Evolutionary conservation across 2,797 vertebrate species (phyloP).

Genomic region (Tapirus indicus): DNA sequence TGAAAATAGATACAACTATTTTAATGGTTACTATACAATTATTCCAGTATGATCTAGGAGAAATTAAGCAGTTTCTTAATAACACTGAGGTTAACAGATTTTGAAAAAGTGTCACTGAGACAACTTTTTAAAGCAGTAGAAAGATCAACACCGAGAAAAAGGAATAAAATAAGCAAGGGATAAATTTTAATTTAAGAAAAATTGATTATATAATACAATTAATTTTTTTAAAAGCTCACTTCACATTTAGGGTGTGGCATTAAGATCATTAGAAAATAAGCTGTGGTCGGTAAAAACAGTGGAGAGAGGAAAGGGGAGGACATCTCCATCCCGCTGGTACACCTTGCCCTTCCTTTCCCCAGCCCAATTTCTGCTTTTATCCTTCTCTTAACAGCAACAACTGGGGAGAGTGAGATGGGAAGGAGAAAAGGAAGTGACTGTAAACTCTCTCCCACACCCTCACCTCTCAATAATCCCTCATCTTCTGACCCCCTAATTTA

Average conservation of each 20-base stretch:
- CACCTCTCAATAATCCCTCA: neutral
- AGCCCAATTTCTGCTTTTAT: neutral
- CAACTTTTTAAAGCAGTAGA: constrained; percentile 47
- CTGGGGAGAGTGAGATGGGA: neutral
- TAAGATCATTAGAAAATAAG: neutral
- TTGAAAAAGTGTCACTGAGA: neutral
- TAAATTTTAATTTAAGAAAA: constrained; percentile 34
- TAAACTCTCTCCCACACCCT: neutral
- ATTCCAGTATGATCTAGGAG: constrained; percentile 34
- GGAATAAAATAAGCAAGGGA: neutral
- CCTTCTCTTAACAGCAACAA: neutral
- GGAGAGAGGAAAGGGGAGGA: neutral
- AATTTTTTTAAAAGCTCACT: neutral
- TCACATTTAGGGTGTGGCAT: neutral
- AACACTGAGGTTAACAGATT: constrained; percentile 57
- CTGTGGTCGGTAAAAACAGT: neutral
- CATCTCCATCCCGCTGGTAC: neutral
- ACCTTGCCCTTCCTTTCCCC: neutral
- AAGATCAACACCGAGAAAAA: constrained; percentile 27
- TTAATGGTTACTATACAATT: constrained; percentile 44
- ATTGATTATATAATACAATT: neutral
- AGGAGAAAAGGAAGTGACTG: neutral
- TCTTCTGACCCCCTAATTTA: neutral
- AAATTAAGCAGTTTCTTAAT: constrained; percentile 57
- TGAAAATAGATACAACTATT: constrained; percentile 46